Percentiles rank a stretch among this genome's conserved stretches.
phyloP scores from a whole-genome alignment of 2,888 invertebrate species.

The Machimus rusticus region DNA sequence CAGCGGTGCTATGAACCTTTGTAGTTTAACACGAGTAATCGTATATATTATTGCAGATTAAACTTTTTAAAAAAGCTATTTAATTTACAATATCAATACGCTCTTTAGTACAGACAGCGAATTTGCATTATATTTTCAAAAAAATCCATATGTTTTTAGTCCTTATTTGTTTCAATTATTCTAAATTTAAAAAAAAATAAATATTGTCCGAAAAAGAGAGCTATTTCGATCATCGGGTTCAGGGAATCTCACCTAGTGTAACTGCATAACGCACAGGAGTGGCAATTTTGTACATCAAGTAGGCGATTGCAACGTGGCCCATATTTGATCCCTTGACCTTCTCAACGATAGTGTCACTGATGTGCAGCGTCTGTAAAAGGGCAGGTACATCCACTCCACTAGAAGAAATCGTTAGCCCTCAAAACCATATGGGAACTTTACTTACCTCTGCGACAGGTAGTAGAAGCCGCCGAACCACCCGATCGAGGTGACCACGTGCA shows the following conservation, averaged over 20 bases:
- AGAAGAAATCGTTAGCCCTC: constrained; percentile 47
- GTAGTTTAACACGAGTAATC: too few species aligned
- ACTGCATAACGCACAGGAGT: constrained; percentile 93
- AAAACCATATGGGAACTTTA: neutral
- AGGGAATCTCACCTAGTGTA: constrained; percentile 75
- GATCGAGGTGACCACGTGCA: constrained; percentile 87
- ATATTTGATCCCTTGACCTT: constrained; percentile 81
- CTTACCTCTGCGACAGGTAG: constrained; percentile 81
- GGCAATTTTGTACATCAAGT: constrained; percentile 91
- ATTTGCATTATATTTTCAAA: too few species aligned
- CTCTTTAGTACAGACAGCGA: too few species aligned
- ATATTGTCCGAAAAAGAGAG: neutral
- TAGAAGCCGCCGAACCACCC: constrained; percentile 92
- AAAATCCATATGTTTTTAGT: too few species aligned
- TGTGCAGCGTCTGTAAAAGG: constrained; percentile 76
- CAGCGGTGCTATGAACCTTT: too few species aligned
- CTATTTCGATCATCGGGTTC: neutral
- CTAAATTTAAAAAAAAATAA: neutral
- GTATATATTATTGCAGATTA: too few species aligned
- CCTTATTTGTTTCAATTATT: neutral
- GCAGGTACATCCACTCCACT: constrained; percentile 92
- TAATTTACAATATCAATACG: too few species aligned
- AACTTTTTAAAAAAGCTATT: too few species aligned
- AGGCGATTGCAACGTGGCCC: constrained; percentile 89
- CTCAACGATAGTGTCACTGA: constrained; percentile 80